Base-by-base conservation (phyloP, 2,888 invertebrate genomes). In the Dolichomitus sp. region DNA sequence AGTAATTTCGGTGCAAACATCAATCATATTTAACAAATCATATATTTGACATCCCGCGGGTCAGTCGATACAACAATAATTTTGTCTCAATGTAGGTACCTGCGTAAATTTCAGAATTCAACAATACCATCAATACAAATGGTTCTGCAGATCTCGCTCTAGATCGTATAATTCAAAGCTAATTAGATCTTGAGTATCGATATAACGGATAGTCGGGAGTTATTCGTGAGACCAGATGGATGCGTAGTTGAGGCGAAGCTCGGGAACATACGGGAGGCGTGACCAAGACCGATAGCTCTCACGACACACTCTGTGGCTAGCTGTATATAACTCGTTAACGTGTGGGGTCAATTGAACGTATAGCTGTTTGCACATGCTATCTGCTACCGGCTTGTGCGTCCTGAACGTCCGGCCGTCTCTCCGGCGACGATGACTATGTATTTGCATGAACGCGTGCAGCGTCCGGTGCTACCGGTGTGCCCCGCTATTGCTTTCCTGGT, bases 281-380 rank as follows among this genome's bases (percentile, higher is more conserved):
- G 72, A 68, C 76, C 68, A 83, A 83, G 83, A 80, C 72, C 80
- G 72, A 83, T 83, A 66, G 75, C 80, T 69, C 83, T 80, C 80
- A n/a, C 66, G 72, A 76, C 80, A 76, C 83, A 40, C 52, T 42
- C 19, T 11, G 61, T 37, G 54, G 65, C 52, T 75, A 68, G 52
- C 61, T 76, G 76, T 76, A 66, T 66, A 72, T 72, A 80, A 76
- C 76, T 79, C 83, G 79, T 83, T 80, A 83, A 80, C 70, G 73
- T 40, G 42, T 37, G 54, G 27, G 79, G 75, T 75, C 70, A 82
- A 79, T 74, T 73, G 74, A 78, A 74, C 61, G 65, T 65, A 72
- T 81, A 78, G 79, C 50, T 75, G 82, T 80, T 83, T 75, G 82
- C 75, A 54, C 61, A 68, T 45, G 78, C 52, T 80, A 72, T 57